phyloP scores from a whole-genome alignment of 2,888 invertebrate genomes.

The Endomychus coccineus region DNA sequence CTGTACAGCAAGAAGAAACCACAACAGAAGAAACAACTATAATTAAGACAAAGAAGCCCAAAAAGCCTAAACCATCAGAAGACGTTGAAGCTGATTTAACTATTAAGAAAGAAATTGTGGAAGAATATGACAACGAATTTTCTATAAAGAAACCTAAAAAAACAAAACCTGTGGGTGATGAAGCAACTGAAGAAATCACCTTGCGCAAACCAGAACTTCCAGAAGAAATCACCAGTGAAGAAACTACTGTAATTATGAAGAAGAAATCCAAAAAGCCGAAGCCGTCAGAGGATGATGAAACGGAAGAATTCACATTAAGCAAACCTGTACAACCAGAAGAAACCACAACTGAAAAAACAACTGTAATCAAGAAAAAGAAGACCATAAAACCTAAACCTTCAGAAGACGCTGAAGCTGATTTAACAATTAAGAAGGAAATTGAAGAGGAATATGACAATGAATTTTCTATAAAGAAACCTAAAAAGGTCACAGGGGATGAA shows the following conservation, averaged over 20 bases:
- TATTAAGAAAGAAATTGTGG: constrained; percentile 26
- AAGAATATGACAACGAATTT: constrained; percentile 41
- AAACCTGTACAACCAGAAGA: constrained; percentile 29
- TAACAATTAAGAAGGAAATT: constrained; percentile 24
- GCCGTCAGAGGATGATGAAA: constrained; percentile 24
- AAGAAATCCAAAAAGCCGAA: constrained; percentile 29
- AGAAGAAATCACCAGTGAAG: constrained; percentile 28
- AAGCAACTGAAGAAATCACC: constrained; percentile 19
- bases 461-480: neutral
- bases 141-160: constrained; percentile 32
- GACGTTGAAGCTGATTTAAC: constrained; percentile 37
- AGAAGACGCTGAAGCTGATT: constrained; percentile 19
- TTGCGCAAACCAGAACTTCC: constrained; percentile 24
- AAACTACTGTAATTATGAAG: constrained; percentile 18
- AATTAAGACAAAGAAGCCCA: constrained; percentile 26
- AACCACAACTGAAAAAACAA: constrained; percentile 13
- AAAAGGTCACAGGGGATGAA: constrained; percentile 6
- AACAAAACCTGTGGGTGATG: constrained; percentile 16
- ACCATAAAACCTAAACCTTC: constrained; percentile 11
- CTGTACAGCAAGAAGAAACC: constrained; percentile 12
- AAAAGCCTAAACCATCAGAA: constrained; percentile 38
- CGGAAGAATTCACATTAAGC: constrained; percentile 18
- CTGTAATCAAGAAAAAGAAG: constrained; percentile 34
- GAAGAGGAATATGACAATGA: constrained; percentile 7
- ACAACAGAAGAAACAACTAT: neutral